These are phyloP conservation scores for Porphyrio hochstetteri DNA, from an alignment of 2,113 vertebrate genomes.

Conservation along the genomic window DNA sequence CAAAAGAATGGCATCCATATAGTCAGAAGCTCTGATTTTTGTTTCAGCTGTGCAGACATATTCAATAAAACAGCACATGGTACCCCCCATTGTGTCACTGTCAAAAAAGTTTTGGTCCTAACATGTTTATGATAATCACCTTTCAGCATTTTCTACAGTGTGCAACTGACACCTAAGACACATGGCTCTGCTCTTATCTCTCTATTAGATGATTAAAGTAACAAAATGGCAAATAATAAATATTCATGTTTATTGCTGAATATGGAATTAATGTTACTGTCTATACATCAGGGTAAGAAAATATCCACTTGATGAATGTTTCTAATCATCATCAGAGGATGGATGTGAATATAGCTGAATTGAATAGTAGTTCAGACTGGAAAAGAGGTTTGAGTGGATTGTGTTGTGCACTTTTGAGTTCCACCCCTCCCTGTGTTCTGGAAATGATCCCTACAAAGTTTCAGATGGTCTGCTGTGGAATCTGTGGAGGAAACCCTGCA, in stretches of 20 bases:
- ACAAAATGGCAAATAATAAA: background rate
- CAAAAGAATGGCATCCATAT: background rate
- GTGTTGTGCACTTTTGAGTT: background rate
- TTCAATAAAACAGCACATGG: background rate
- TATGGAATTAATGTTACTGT: background rate
- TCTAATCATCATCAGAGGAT: background rate
- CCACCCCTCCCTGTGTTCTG: accelerated
- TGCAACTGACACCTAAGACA: background rate
- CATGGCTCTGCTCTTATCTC: background rate
- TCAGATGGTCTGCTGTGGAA: background rate
- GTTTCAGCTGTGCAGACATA: background rate
- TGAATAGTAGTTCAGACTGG: background rate
- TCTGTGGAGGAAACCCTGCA: background rate
- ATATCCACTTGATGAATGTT: background rate
- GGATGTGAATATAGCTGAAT: background rate
- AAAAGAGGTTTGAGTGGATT: background rate
- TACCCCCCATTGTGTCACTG: background rate
- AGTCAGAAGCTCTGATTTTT: background rate
- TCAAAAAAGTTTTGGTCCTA: background rate
- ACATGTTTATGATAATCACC: background rate
- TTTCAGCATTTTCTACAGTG: background rate
- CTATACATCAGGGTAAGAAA: background rate
- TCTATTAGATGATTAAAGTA: background rate
- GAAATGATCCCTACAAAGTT: background rate
- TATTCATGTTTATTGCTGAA: background rate